Conservation (phyloP, 2,888 invertebrate species). For the Aspidiotus rigidus region DNA sequence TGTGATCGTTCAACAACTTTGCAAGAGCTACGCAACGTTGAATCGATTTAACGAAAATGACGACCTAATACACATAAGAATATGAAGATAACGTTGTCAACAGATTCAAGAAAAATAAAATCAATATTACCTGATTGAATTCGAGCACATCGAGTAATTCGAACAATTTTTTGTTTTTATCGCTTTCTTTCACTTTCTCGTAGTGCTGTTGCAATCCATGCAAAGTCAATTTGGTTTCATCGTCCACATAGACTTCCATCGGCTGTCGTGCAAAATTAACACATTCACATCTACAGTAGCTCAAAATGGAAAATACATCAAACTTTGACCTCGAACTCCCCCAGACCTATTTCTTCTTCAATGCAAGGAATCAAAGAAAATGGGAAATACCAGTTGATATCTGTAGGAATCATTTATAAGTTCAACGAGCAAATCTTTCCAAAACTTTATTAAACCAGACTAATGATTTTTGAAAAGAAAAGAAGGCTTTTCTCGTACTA, state of each 20-base stretch:
- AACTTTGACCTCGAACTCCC: too few relatives aligned
- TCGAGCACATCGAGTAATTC: conserved; percentile 95
- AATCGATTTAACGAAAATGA: conserved; percentile 98
- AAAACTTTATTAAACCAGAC: too few relatives aligned
- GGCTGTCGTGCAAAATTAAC: conserved; percentile 54
- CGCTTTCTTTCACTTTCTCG: conserved; percentile 97
- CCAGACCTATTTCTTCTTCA: too few relatives aligned
- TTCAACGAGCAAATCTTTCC: too few relatives aligned
- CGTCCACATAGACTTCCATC: conserved; percentile 99
- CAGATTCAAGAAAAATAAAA: not conserved
- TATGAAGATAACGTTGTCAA: not conserved
- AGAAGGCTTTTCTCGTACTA: too few relatives aligned
- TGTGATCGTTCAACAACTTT: conserved; percentile 90
- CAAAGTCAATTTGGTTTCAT: conserved; percentile 96
- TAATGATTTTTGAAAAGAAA: too few relatives aligned
- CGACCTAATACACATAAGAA: conserved; percentile 57
- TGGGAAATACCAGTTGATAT: too few relatives aligned
- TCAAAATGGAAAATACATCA: too few relatives aligned
- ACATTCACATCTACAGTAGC: too few relatives aligned
- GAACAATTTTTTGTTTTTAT: conserved; percentile 98
- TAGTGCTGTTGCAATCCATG: conserved; percentile 99
- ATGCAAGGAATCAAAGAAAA: too few relatives aligned
- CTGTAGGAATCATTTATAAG: too few relatives aligned
- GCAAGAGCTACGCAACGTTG: conserved; percentile 95
- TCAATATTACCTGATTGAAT: conserved; percentile 76